Base-by-base conservation (phyloP, 2,113 vertebrate genomes). In the Salvelinus sp. region DNA sequence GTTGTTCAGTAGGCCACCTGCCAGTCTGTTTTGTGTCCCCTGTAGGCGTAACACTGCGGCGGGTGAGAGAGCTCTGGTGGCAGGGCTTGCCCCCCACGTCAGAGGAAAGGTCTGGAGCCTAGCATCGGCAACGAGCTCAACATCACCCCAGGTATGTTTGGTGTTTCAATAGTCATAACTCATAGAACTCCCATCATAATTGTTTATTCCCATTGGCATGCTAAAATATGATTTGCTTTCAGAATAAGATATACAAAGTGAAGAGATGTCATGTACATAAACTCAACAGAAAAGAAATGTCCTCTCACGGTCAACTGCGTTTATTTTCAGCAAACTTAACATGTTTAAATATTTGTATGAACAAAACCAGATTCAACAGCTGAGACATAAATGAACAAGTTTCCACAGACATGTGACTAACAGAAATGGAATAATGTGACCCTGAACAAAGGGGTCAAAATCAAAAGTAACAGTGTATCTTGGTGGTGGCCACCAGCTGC, bases 51-150 rank as follows among this genome's bases (percentile, higher is more conserved):
- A 93, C 82, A 97, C 95, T 0, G n/a, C 92, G 97, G 88, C 94
- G 94, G 79, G 98, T 98, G 82, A 93, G 96, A 91, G 98, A 99
- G 58, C 93, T 99, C 62, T 99, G 98, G 98, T 99, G 98, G 98
- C 97, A 98, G 87, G 98, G 98, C 28, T 95, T 99, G 63, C 98
- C 98, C 28, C 98, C 98, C 64, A 97, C 70, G 95, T 99, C 78
- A 94, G 98, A 85, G 97, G 97, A 76, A 93, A 95, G 89, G 98
- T 99, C 73, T 99, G 98, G 98, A 98, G 96, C 88, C 95, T 99
- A 74, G 97, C 98, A 94, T 99, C 80, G 96, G 97, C 88, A 99
- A 99, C 23, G 98, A 99, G 89, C 94, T 99, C 87, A 99, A 99
- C 94, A 99, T 99, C 90, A 99, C 98, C 64, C 93, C 96, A 87